Base-by-base conservation (phyloP, 2,888 invertebrate species). In the Tetranychus piercei region DNA sequence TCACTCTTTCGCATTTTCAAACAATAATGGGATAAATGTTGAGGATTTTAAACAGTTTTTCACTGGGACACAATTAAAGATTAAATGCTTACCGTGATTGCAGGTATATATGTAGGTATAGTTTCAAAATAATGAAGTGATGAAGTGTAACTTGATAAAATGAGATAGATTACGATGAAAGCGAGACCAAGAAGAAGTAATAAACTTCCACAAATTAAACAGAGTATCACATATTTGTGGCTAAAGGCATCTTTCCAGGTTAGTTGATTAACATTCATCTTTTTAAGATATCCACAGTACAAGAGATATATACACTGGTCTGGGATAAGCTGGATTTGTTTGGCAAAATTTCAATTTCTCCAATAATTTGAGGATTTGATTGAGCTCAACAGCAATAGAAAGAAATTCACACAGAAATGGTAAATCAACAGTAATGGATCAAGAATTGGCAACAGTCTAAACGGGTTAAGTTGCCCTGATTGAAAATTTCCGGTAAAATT, bases 51-150 rank as follows among this genome's bases (percentile, higher is more conserved):
- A 34, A 34, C 34, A 34, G 34, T 34, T 34, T 34, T 34, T 34
- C 34, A 34, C 34, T 5, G 34, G 34, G 34, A 34, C 34, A 34
- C 34, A n/a, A 45, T 71, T 34, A 75, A 22, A 18, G n/a, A 75
- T 73, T 45, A 43, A 70, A 74, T 64, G 82, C 86, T 87, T 83
- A 93, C 93, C 89, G 92, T 89, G 78, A 90, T 89, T 76, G 92
- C 92, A 66, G 92, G 92, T 79, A 94, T 91, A 81, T 93, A 94
- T 7, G 92, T 92, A n/a, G 94, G 94, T 79, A 94, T 90, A 0
- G 94, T 92, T 85, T 94, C 94, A 82, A 94, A 88, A 81, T 92
- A 83, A 75, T 84, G 81, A 72, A 89, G 86, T 0, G 89, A 89
- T 0, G 88, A 88, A 0, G 91, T 92, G 82, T 90, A 88, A 2